Conservation (phyloP, 2,113 vertebrate genomes). For the Hystrix brachyura region DNA sequence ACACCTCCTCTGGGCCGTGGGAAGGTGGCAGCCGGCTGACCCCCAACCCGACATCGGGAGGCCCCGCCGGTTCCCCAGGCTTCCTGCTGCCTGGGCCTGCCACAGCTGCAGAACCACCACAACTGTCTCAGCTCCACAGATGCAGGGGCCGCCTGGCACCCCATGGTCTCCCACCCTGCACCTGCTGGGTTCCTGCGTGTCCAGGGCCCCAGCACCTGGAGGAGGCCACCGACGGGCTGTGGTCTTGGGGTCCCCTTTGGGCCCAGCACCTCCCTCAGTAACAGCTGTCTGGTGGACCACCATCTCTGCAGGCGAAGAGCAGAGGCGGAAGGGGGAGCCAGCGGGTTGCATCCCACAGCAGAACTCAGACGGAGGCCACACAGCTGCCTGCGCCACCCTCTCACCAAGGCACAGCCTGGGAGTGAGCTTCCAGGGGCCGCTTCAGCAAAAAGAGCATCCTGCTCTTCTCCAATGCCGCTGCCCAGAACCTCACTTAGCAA, state of each 20-base stretch:
- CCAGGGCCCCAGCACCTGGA: not conserved
- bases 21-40: rapidly evolving
- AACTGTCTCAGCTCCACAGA: rapidly evolving
- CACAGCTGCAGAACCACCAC: no score
- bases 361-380: no score
- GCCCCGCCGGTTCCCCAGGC: not conserved
- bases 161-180: rapidly evolving
- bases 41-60: no score
- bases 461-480: not conserved
- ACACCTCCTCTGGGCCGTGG: rapidly evolving
- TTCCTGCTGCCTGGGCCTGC: rapidly evolving
- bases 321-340: not conserved
- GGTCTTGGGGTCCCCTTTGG: not conserved
- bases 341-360: not conserved
- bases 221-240: rapidly evolving
- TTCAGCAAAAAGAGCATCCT: rapidly evolving
- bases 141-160: no score
- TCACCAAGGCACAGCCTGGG: not conserved
- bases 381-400: not conserved
- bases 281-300: not conserved
- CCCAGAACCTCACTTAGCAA: not conserved
- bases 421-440: rapidly evolving
- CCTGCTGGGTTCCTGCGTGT: not conserved
- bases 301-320: not conserved
- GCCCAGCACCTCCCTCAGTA: rapidly evolving